Evolutionary conservation across 2,113 vertebrate genomes (phyloP).

Genomic region (Albula goreensis): DNA sequence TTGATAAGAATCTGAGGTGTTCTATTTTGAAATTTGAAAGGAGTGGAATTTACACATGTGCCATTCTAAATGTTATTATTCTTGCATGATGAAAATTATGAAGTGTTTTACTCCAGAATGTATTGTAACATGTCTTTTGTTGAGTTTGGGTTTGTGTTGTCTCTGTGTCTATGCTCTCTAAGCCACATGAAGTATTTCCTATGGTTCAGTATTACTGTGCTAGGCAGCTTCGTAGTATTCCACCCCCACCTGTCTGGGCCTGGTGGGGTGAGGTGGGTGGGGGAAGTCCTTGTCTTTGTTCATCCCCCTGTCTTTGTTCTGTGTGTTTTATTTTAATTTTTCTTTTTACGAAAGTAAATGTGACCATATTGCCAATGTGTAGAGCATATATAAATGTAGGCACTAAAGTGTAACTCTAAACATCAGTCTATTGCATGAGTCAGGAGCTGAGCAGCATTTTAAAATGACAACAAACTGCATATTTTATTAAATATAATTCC

Average conservation of each 20-base stretch:
- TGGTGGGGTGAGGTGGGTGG: background rate
- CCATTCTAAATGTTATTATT: constrained; percentile 75
- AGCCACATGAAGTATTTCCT: constrained; percentile 73
- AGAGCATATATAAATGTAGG: constrained; percentile 58
- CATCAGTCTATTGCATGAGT: constrained; percentile 7
- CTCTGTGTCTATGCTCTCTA: constrained; percentile 68
- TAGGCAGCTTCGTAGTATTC: constrained; percentile 70
- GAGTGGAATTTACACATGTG: constrained; percentile 69
- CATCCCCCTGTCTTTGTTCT: constrained; percentile 35
- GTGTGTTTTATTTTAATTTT: constrained; percentile 36
- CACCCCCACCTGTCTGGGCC: background rate
- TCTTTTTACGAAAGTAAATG: constrained; percentile 64
- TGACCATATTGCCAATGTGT: constrained; percentile 71
- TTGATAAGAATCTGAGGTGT: constrained; percentile 68
- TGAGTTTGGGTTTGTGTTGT: constrained; percentile 64
- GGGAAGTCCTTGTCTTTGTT: constrained; percentile 30
- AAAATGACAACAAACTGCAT: constrained; percentile 41
- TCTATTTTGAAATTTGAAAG: constrained; percentile 70
- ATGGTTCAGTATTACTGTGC: constrained; percentile 84
- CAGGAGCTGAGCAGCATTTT: constrained; percentile 4
- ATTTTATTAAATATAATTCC: constrained; percentile 48
- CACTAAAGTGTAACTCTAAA: constrained; percentile 54
- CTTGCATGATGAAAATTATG: constrained; percentile 82
- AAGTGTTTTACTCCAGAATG: constrained; percentile 67
- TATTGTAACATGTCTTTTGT: constrained; percentile 69